Base-by-base conservation (phyloP, 2,113 vertebrate species). In the Todiramphus saurophagus region DNA sequence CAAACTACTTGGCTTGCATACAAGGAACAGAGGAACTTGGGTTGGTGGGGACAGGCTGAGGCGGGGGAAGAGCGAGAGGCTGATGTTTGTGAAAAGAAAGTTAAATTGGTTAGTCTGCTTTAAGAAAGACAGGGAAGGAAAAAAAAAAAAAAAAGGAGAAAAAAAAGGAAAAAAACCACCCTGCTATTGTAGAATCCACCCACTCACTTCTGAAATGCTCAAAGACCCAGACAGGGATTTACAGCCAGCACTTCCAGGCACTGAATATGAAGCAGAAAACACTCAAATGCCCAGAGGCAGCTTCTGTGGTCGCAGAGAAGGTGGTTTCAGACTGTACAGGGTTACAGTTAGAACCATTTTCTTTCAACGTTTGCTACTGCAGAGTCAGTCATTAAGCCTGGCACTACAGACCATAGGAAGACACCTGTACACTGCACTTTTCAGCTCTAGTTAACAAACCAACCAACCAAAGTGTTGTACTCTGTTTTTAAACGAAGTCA, bases 171-270 rank as follows among this genome's bases (percentile, higher is more conserved):
- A 62, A 74, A 68, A 82, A 43, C 10, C 69, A 93, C 77, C 35
- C 89, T 81, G 88, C 85, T 82, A 94, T 86, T 96, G 89, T 83
- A 88, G 73, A 83, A 95, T 93, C 93, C 87, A 93, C 94, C 95
- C 93, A 95, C 95, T 96, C 94, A n/a, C 86, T 89, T 30, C 83
- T 87, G 79, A 96, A 92, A 96, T 1, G 81, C 90, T 96, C 73
- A 64, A 70, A 91, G 94, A 86, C 24, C 83, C 90, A 95, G 89
- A 93, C 91, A 88, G 62, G 66, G 93, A 88, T 94, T 97, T 95
- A 84, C 78, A 96, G 95, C 75, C 91, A 96, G 85, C 92, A 64
- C 50, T 95, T 88, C 44, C 6, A 92, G 87, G 93, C 88, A 66
- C 33, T 66, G 79, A 79, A 56, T 68, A 81, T 17, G 87, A 96